Base-by-base conservation (phyloP, 1,140 invertebrate genomes). In the Heliconius hewitsoni region DNA sequence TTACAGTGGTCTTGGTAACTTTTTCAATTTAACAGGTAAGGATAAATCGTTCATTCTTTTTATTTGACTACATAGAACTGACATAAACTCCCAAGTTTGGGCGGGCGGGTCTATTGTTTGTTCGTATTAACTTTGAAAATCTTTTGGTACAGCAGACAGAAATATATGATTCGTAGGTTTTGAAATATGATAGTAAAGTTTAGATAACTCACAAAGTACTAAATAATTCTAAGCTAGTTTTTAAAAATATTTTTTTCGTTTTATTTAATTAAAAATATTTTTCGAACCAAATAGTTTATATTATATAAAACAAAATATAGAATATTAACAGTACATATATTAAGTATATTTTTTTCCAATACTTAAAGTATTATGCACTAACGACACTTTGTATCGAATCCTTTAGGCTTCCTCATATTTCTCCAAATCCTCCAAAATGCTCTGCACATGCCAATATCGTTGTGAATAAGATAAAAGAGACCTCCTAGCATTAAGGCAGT, bases 381-480 rank as follows among this genome's bases (percentile, higher is more conserved):
- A 34, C 77, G 73, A 42, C 77, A 72, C 13, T 74, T 74, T 66
- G 60, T 66, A 4, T 16, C 60, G 9, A 66, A 66, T 66, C 60
- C 81, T 74, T 81, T 87, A 4, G 88, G 81, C 72, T 88, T 90
- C 66, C 82, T 87, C 91, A 93, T 91, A 75, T 93, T 93, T 66
- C 85, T 83, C 98, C 98, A 99, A 27, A 98, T 95, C 90, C 97
- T 96, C 89, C 97, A 97, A 66, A 98, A 96, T 16, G 97, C 96
- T 83, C 97, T 96, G 46, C 96, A 96, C 78, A 99, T 95, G 23
- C 98, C 98, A 81, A 98, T 96, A 92, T 98, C 98, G 89, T 97
- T 97, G 91, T 97, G 97, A 85, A 97, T 98, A 78, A 98, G 97
- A 88, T 98, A 97, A 82, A 98, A 96, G 8, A 99, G 95, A 39